Conservation (phyloP, 2,888 invertebrate genomes). For the Argyresthia goedartella region DNA sequence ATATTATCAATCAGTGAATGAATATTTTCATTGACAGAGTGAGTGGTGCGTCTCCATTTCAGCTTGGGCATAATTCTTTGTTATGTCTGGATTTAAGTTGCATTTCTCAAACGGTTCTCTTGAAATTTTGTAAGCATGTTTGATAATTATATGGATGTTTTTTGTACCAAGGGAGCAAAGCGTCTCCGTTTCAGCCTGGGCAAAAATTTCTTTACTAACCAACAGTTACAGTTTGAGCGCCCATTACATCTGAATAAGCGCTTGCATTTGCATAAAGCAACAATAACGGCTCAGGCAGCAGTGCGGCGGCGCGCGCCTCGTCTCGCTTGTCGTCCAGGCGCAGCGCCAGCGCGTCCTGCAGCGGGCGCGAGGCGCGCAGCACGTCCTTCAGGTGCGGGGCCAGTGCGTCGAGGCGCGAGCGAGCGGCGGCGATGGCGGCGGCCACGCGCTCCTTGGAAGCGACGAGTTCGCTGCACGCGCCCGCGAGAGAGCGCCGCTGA, state of each 20-base stretch:
- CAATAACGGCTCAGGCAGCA: constrained; percentile 87
- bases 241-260: constrained; percentile 85
- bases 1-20: background rate
- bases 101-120: no score
- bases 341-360: constrained; percentile 89
- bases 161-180: no score
- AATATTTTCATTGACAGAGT: background rate
- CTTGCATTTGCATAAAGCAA: constrained; percentile 87
- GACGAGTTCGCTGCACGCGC: constrained; percentile 80
- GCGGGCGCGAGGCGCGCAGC: constrained; percentile 83
- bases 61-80: no score
- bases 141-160: no score
- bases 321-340: constrained; percentile 83
- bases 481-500: constrained; percentile 86
- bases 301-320: constrained; percentile 80
- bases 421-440: constrained; percentile 80
- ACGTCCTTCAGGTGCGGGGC: constrained; percentile 78
- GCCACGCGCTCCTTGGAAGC: constrained; percentile 83
- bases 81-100: no score
- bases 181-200: no score
- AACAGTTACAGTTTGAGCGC: constrained; percentile 53
- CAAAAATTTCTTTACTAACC: constrained; percentile 30
- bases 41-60: no score
- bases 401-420: constrained; percentile 83
- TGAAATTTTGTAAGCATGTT: no score